Evolutionary conservation across 2,113 vertebrate genomes (phyloP), one percentile per base, ranked within the genome.

Genomic region (Gallinago jamesoni): DNA sequence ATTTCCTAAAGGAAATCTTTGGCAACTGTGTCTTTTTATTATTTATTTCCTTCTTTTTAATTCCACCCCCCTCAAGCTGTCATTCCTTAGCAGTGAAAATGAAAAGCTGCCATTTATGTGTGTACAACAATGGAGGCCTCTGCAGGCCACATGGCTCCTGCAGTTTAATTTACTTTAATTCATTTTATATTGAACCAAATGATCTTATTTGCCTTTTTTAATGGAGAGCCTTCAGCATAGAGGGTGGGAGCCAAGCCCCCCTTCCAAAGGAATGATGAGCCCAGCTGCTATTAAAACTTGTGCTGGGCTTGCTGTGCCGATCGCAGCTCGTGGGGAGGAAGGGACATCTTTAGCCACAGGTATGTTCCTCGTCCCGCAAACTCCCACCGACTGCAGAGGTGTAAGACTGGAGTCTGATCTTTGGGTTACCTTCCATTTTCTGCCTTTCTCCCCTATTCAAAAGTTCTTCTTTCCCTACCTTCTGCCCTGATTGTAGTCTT

Each of bases 141-240:
- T 83, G 89, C 91, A 93, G 77, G 96, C 98, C 98, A 98, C 98
- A 98, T 98, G 98, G 97, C 97, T 98, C 94, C 90, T 89, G 62
- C 97, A 91, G 94, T 98, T 98, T 98, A 98, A 98, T 98, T 98
- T 98, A 97, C 97, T 97, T 97, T 98, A 98, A 98, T 98, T 98
- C 97, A 95, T 98, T 98, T 98, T 98, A 95, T 94, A 97, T 98
- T 97, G 98, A 98, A 98, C 97, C 80, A 97, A 98, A 98, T 97
- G 97, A 98, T 98, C 96, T 97, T 93, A 90, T 94, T 92, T 96
- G 89, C 85, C 74, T 98, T 97, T 98, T 97, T 96, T 96, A 98
- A 98, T 98, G 97, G 98, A 96, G 94, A 97, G 88, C 93, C 84
- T 97, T 97, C 96, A 97, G 91, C 76, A 31, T 3, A 9, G 93